These are phyloP conservation scores for Larimichthys polyactis DNA, from an alignment of 2,113 vertebrate species.

Conservation along the genomic window DNA sequence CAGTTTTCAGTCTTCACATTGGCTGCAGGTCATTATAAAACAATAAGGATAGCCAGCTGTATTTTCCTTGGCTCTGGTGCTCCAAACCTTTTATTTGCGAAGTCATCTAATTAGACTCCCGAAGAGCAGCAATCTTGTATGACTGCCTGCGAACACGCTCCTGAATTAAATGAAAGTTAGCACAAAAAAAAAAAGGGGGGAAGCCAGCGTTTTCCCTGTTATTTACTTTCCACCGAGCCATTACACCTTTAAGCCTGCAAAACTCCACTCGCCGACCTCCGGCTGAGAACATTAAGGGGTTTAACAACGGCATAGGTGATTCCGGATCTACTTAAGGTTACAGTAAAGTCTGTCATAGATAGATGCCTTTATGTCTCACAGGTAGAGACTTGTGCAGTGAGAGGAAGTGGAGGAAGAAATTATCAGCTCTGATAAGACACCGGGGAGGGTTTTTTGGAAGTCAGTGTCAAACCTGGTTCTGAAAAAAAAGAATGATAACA, in stretches of 20 bases:
- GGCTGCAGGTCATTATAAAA: neutral
- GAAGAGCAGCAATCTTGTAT: constrained; percentile 12
- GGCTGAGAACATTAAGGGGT: constrained; percentile 48
- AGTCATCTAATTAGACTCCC: constrained; percentile 16
- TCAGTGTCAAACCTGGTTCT: constrained; percentile 32
- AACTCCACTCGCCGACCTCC: constrained; percentile 50
- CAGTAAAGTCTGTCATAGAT: constrained; percentile 27
- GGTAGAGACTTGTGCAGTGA: constrained; percentile 69
- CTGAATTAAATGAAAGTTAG: constrained; percentile 27
- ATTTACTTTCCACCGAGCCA: constrained; percentile 51
- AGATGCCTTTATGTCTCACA: constrained; percentile 50
- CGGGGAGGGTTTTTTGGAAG: constrained; percentile 43
- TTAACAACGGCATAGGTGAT: constrained; percentile 59
- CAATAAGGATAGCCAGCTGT: neutral
- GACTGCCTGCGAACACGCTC: constrained; percentile 9
- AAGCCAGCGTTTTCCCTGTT: constrained; percentile 22
- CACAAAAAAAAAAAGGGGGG: neutral
- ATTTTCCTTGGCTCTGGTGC: neutral
- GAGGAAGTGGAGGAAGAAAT: constrained; percentile 52
- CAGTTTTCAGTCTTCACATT: neutral
- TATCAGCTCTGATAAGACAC: constrained; percentile 60
- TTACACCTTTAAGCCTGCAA: constrained; percentile 37
- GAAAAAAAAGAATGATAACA: constrained; percentile 42
- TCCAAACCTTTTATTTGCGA: constrained; percentile 9
- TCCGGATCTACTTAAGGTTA: constrained; percentile 55